Base-by-base conservation (phyloP, 2,113 vertebrate species). In the Pluvialis apricaria region DNA sequence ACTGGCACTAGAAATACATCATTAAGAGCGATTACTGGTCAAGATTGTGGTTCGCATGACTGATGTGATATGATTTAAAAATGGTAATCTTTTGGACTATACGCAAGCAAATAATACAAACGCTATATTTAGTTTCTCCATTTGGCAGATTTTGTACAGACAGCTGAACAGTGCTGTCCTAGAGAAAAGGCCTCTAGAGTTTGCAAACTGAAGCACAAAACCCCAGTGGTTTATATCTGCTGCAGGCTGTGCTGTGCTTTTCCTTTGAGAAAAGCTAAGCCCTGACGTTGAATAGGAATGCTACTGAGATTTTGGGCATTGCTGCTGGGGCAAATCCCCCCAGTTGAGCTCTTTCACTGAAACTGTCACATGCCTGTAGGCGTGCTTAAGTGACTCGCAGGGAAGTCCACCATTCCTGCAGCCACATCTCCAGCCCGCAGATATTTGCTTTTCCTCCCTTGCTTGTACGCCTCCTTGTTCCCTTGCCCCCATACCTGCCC, bases 121-220 rank as follows among this genome's bases (percentile, higher is more conserved):
- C 44, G 69, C 60, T 94, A 2, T 47, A 36, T 47, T 91, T 92
- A 77, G 49, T 82, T 73, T 90, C 65, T 73, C 17, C 26, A 13
- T 60, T 93, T 90, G 72, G 45, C 81, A 71, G 55, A 45, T 78
- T 95, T 89, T 92, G 79, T 71, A 82, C 32, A 61, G 73, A 32
- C 25, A 81, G 72, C n/a, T 95, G 57, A 92, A 54, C 28, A 44
- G 55, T 1, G 2, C 72, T 28, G 11, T 82, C 42, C 82, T 88
- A 49, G 36, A 92, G 80, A 60, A 96, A 49, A 83, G 40, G 83
- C 31, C 38, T 68, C 82, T 66, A 28, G 55, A 60, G 36, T 64
- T 57, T 75, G 69, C 60, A 84, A 14, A 49, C 22, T 58, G 61
- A 88, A 88, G 62, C 54, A 93, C 69, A 84, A 83, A 40, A 4